phyloP scores from a whole-genome alignment of 2,113 vertebrate genomes.

The Pandion haliaetus region DNA sequence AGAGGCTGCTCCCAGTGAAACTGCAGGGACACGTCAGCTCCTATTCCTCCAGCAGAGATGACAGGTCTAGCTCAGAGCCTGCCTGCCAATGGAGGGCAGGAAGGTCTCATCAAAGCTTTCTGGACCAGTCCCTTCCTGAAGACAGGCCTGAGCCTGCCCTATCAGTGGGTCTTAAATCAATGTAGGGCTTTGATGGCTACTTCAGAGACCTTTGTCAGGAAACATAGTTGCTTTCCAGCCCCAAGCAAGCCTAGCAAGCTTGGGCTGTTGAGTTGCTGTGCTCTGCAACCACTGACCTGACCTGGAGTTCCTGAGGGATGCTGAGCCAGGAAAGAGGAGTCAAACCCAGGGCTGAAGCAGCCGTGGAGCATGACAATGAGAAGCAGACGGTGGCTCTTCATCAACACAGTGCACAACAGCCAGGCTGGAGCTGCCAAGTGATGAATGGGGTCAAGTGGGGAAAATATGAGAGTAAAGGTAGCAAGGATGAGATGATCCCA shows the following conservation, averaged over 20 bases:
- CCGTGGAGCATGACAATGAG: neutral
- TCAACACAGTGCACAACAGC: accelerated
- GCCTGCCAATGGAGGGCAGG: neutral
- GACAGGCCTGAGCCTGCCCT: neutral
- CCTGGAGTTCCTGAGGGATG: neutral
- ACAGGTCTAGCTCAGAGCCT: neutral
- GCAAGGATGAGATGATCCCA: neutral
- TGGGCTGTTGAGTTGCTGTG: neutral
- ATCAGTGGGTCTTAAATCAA: neutral
- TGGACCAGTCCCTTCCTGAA: neutral
- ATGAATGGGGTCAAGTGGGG: neutral
- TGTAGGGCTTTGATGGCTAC: neutral
- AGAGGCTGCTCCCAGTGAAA: neutral
- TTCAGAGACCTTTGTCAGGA: neutral
- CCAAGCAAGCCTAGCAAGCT: neutral
- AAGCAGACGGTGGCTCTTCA: neutral
- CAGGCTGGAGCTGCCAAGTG: neutral
- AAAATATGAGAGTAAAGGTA: neutral
- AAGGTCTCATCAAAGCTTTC: neutral
- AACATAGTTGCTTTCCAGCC: neutral
- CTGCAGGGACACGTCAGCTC: neutral
- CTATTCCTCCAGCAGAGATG: neutral
- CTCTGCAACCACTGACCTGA: neutral
- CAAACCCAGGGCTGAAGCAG: neutral
- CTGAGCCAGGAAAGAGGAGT: neutral